Base-by-base conservation (phyloP, 1,140 invertebrate species). In the Theocolax elegans region DNA sequence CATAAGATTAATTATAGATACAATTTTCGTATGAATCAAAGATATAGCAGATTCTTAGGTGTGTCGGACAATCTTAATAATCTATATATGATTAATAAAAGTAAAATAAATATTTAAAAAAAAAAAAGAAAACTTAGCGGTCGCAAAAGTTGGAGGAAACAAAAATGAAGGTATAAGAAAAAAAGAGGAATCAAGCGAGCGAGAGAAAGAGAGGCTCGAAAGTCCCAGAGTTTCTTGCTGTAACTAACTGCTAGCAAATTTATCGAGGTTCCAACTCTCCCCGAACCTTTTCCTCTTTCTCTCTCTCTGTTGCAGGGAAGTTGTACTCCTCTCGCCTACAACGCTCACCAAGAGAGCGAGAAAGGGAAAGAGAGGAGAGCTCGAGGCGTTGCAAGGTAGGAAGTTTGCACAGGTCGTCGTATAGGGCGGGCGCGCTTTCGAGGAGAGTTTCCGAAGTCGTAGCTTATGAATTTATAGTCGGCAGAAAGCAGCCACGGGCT, bases 391-490 rank as follows among this genome's bases (percentile, higher is more conserved):
- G n/a, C n/a, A 80, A 76, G 74, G 70, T 67, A 78, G 72, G 79
- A 83, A 81, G 75, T 81, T 83, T 81, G 78, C 74, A 31, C 46
- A 53, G 64, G 62, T 38, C 21, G 44, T 19, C 27, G 46, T 56
- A 40, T 62, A 63, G 70, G 35, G 64, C 21, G 67, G 40, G 67
- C 23, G 64, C n/a, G n/a, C n/a, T 35, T 38, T 51, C 44, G 66
- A 64, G 53, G 48, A 62, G 53, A 64, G 74, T 77, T 79, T 77
- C 80, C 81, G 65, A 84, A 85, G 79, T 84, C 79, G 79, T 81
- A 81, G 80, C 80, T 85, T 84, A 84, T 84, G 83, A 85, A 85
- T 85, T 85, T 85, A 84, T 85, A 83, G 82, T 80, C 75, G 77
- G 77, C 76, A 75, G 80, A 78, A 80, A 79, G 25, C 72, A 69